Conservation (phyloP, 2,113 vertebrate species). For the Pampusana beccarii region DNA sequence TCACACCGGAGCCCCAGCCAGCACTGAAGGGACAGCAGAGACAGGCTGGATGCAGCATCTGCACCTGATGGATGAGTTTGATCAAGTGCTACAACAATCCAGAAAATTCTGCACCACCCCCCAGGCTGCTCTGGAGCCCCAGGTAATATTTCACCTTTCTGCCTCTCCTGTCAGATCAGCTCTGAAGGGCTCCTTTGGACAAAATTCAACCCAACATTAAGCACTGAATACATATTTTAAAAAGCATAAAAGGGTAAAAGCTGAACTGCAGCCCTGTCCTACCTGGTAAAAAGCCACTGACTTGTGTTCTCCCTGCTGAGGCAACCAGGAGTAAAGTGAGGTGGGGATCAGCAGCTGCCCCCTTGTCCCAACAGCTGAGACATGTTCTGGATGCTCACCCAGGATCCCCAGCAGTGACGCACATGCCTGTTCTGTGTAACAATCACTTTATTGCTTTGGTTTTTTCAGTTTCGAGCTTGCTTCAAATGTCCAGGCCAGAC, state of each 20-base stretch:
- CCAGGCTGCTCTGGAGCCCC: background rate
- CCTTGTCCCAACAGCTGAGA: background rate
- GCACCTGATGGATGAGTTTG: background rate
- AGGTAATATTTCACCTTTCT: background rate
- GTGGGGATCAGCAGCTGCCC: too few species aligned
- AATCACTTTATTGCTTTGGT: background rate
- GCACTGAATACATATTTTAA: background rate
- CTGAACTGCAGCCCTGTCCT: background rate
- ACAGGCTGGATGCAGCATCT: background rate
- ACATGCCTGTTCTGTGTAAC: background rate
- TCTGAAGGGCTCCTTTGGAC: background rate
- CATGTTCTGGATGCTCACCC: accelerated
- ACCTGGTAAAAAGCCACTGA: background rate
- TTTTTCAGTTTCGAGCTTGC: background rate
- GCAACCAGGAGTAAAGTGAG: background rate
- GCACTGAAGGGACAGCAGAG: background rate
- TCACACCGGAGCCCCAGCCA: background rate
- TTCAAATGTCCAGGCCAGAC: background rate
- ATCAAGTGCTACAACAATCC: background rate
- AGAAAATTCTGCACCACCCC: background rate
- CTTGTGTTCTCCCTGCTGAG: background rate
- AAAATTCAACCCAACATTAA: background rate
- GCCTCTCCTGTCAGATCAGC: background rate
- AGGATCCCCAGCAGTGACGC: background rate
- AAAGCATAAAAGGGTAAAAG: background rate